Conservation (phyloP, 2,888 invertebrate species). For the Mythimna impura region DNA sequence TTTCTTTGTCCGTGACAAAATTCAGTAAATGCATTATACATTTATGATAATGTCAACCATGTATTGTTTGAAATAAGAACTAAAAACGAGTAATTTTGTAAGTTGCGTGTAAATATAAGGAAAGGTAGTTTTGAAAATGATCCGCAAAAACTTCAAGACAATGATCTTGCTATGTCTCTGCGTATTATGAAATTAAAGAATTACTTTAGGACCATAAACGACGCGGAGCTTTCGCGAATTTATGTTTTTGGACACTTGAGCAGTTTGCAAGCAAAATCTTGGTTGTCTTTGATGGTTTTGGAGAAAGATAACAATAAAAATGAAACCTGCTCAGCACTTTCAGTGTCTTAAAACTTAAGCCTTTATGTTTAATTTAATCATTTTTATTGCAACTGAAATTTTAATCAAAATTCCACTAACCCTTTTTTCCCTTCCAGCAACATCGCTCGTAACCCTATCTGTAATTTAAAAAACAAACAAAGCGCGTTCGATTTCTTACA, state of each 20-base stretch:
- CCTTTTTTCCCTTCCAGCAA: no score
- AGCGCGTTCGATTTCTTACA: slow-evolving; percentile 67
- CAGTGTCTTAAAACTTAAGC: slow-evolving; percentile 13
- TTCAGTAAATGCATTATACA: slow-evolving; percentile 54
- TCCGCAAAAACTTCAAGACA: slow-evolving; percentile 48
- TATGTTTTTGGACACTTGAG: slow-evolving; percentile 43
- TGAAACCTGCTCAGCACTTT: not conserved
- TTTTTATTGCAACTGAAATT: not conserved
- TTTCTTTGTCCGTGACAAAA: slow-evolving; percentile 62
- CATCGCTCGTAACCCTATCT: not conserved
- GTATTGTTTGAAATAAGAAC: slow-evolving; percentile 46
- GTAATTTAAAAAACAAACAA: slow-evolving; percentile 52
- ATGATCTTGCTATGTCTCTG: slow-evolving; percentile 46
- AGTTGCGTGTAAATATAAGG: slow-evolving; percentile 30
- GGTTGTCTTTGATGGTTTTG: slow-evolving; percentile 36
- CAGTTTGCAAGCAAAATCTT: slow-evolving; percentile 26
- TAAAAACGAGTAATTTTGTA: slow-evolving; percentile 43
- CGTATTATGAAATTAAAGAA: slow-evolving; percentile 63
- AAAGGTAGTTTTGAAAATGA: slow-evolving; percentile 58
- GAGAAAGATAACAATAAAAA: slow-evolving; percentile 39
- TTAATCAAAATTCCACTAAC: not conserved
- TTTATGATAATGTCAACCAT: slow-evolving; percentile 59
- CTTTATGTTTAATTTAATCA: not conserved
- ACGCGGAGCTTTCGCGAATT: slow-evolving; percentile 50
- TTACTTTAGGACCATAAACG: slow-evolving; percentile 54